Base-by-base conservation (phyloP, 2,888 invertebrate species). In the Mythimna impura region DNA sequence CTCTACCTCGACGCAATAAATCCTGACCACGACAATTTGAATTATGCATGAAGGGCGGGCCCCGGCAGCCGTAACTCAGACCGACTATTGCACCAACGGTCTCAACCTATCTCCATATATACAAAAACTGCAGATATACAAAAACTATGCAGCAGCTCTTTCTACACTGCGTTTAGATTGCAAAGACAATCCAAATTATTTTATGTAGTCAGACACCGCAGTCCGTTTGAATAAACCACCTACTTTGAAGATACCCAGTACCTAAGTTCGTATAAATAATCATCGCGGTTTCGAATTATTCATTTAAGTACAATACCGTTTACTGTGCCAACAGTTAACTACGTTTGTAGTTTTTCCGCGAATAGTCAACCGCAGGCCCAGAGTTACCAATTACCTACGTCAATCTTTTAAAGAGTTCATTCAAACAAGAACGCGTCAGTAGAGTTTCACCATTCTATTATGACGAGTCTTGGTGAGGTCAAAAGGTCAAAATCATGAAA, bases 41-140 rank as follows among this genome's bases (percentile, higher is more conserved):
- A 94, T 94, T 91, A 94, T 95, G 93, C 93, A 94, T 93, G 88
- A 91, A 90, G 86, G 87, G 88, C 88, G 89, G 85, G 86, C 81
- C 79, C 71, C 80, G 76, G 81, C 71, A 80, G 75, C 77, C 82
- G 81, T 79, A 87, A 81, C 81, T 85, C 83, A 78, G 71, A 65
- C 66, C 70, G 66, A 79, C 80, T 83, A 83, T 81, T 85, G 81
- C 86, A 85, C 75, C 76, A 81, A 82, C 81, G 78, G 72, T 78
- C 77, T 71, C 68, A 80, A 77, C 66, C 43, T 70, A 78, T 76
- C 50, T 73, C 65, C 71, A 73, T 72, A 71, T 69, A 73, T 14
- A 65, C 64, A n/a, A n/a, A n/a, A n/a, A 68, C 61, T 64, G 55
- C 69, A 55, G 65, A 55, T 78, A 62, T 63, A 68, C 60, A 62